These are phyloP conservation scores for Notodonta ziczac DNA, from an alignment of 2,888 invertebrate genomes.

Conservation along the genomic window DNA sequence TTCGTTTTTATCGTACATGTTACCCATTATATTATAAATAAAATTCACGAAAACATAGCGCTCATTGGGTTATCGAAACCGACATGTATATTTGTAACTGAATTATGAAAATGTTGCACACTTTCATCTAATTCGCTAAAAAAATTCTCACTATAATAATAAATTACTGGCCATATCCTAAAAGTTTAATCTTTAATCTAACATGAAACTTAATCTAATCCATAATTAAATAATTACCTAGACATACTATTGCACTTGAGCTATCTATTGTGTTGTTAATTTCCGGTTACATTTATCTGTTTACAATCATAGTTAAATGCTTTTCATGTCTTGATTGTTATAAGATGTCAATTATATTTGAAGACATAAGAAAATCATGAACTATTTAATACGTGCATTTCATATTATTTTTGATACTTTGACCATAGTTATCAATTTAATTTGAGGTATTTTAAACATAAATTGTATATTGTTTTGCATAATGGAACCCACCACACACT, in stretches of 20 bases:
- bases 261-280: background rate
- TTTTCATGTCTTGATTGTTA: slow-evolving; percentile 1
- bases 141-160: background rate
- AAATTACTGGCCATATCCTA: background rate
- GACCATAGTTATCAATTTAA: no score
- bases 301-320: background rate
- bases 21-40: background rate
- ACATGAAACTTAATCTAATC: background rate
- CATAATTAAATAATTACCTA: background rate
- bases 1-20: slow-evolving; percentile 13
- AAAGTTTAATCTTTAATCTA: background rate
- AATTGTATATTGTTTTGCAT: no score
- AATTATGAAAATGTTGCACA: no score
- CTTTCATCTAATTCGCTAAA: background rate
- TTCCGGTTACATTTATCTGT: slow-evolving; percentile 1
- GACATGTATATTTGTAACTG: no score
- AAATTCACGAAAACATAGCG: no score
- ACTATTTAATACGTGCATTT: no score
- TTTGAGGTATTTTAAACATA: no score
- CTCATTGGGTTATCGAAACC: no score
- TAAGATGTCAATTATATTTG: no score
- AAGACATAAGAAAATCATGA: no score
- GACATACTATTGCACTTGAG: slow-evolving; percentile 1
- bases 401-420: no score
- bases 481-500: no score